Conservation (phyloP, 2,113 vertebrate genomes). For the Benitochromis conjunctus region DNA sequence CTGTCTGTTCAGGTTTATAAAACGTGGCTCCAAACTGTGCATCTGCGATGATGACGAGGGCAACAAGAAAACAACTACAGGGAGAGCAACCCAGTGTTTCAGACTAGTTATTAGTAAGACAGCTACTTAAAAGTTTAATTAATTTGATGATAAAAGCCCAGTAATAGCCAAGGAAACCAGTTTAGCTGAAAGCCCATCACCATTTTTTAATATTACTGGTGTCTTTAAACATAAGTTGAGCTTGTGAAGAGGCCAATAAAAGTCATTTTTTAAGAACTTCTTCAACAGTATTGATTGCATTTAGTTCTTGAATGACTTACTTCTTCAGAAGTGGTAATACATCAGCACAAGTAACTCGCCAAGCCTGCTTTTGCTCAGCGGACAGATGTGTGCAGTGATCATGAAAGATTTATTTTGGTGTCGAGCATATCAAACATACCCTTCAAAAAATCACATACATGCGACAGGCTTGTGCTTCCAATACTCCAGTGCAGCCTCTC, state of each 20-base stretch:
- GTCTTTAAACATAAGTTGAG: not conserved
- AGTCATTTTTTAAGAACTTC: not conserved
- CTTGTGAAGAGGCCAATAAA: not conserved
- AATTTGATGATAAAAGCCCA: not conserved
- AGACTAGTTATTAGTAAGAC: not conserved
- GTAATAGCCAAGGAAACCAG: not conserved
- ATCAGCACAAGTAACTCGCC: not conserved
- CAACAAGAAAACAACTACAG: not conserved
- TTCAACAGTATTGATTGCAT: not conserved
- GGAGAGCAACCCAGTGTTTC: not conserved
- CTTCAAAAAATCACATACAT: not conserved
- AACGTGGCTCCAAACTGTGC: not conserved
- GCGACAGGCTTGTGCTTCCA: not conserved
- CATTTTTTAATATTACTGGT: not conserved
- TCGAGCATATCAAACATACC: not conserved
- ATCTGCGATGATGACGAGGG: not conserved
- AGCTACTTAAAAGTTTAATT: not conserved
- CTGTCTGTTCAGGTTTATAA: not conserved
- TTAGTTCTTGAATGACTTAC: not conserved
- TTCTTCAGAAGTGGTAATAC: not conserved
- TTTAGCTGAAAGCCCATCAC: not conserved
- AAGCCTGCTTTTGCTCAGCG: not conserved
- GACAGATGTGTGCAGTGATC: not conserved
- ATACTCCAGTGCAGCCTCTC: not conserved
- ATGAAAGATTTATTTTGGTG: not conserved